Evolutionary conservation across 2,113 vertebrate species (phyloP).

Genomic region (Damaliscus lunatus): DNA sequence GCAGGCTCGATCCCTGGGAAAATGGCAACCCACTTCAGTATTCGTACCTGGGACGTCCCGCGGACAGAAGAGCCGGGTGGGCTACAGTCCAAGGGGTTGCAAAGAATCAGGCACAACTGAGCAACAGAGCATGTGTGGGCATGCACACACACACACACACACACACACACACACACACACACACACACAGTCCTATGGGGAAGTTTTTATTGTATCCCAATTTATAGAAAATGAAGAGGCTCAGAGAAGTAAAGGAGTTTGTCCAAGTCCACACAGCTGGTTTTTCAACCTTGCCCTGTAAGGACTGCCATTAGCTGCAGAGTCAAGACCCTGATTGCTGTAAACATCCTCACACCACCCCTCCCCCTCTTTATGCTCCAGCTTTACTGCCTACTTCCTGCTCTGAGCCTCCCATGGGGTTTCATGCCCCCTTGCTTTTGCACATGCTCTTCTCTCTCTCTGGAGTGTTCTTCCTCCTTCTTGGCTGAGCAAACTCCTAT

Average conservation of each 20-base stretch:
- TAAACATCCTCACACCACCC: not conserved
- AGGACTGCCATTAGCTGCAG: not conserved
- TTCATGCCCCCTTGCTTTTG: not conserved
- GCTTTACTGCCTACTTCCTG: not conserved
- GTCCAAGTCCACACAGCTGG: not conserved
- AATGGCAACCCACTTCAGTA: not conserved
- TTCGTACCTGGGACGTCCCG: not conserved
- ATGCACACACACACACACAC: accelerated
- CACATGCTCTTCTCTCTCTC: not conserved
- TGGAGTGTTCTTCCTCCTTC: not conserved
- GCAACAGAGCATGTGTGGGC: not conserved
- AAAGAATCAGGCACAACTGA: not conserved
- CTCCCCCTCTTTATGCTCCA: not conserved
- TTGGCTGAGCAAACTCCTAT: not conserved
- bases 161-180: too few relatives aligned
- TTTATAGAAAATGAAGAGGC: not conserved
- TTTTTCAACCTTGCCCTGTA: not conserved
- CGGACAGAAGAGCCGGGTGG: not conserved
- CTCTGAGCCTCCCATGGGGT: not conserved
- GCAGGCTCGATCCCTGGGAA: not conserved
- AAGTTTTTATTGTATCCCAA: not conserved
- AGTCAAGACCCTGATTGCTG: not conserved
- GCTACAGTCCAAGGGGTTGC: not conserved
- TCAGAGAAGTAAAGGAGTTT: not conserved
- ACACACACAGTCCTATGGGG: not conserved